Conservation (phyloP, 1,140 invertebrate species). For the Drosophila triauraria region DNA sequence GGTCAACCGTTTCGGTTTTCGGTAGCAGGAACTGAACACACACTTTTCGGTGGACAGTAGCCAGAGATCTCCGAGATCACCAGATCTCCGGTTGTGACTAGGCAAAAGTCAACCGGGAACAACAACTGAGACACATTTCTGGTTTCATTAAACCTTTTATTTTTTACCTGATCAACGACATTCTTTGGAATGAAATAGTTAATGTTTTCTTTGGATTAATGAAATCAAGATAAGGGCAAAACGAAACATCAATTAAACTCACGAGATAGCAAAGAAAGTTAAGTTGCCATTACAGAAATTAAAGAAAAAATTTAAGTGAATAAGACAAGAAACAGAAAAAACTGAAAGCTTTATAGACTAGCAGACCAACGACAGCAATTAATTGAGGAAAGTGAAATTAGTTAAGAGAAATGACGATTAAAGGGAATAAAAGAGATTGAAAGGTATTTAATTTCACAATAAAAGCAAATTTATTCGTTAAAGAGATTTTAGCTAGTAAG, state of each 20-base stretch:
- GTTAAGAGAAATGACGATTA: background rate
- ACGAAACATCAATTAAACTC: slow-evolving; percentile 22
- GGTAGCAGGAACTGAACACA: slow-evolving; percentile 51
- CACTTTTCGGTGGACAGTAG: slow-evolving; percentile 18
- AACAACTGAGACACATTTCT: slow-evolving; percentile 11
- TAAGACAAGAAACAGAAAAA: slow-evolving; percentile 16
- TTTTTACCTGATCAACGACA: slow-evolving; percentile 3
- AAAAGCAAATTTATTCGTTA: background rate
- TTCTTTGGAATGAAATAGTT: slow-evolving; percentile 3
- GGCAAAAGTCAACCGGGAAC: slow-evolving; percentile 11
- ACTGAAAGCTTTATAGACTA: slow-evolving; percentile 1
- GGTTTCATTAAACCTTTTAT: slow-evolving; percentile 7
- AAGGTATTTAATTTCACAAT: background rate
- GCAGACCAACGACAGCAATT: slow-evolving; percentile 4
- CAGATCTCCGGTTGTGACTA: slow-evolving; percentile 26
- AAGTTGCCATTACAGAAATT: slow-evolving; percentile 14
- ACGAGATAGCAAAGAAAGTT: slow-evolving; percentile 29
- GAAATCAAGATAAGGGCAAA: slow-evolving; percentile 14
- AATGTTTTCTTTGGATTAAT: slow-evolving; percentile 2
- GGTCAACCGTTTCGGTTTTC: slow-evolving; percentile 38
- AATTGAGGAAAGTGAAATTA: slow-evolving; percentile 34
- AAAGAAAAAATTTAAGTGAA: slow-evolving; percentile 12
- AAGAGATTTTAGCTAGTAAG: background rate
- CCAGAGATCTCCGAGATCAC: slow-evolving; percentile 26
- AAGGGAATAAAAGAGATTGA: background rate